Evolutionary conservation across 23 tunicate genomes (phyloP), one percentile per base, ranked within the genome.

Genomic region (Diplosoma virens): DNA sequence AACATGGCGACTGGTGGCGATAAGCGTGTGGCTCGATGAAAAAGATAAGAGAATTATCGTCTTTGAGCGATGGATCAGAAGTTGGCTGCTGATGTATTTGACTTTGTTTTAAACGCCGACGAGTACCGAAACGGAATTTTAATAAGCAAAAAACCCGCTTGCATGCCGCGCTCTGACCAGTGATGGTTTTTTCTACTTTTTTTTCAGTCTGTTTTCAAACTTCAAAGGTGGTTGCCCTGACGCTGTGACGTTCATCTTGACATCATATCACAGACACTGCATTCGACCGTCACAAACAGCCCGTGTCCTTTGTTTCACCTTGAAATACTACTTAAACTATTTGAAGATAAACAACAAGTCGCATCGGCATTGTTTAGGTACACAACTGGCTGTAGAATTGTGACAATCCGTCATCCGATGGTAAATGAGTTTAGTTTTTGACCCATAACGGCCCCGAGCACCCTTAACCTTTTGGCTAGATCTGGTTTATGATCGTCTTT

Each of bases 341-440:
- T 61, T 61, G 69, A 61, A 61, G 30, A 61, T 61, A 61, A 61
- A 61, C 69, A 61, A 61, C 23, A 17, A 17, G 61, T 55, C 17
- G 61, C 61, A 55, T 4, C 17, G 5, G 25, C n/a, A n/a, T n/a
- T n/a, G n/a, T n/a, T n/a, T n/a, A n/a, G n/a, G n/a, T 55, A 24
- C 61, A 55, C n/a, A 24, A 55, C 5, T 17, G 23, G 22, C 23
- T 9, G 5, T 4, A 18, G 5, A 55, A 55, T 55, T 25, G n/a
- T 11, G 61, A 25, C 5, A 17, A 55, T 55, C 61, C 22, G 61
- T 55, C 61, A 55, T n/a, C 23, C 17, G 4, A 17, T 18, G 25
- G 22, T 18, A n/a, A 5, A 55, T 4, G 23, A n/a, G 61, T 25
- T 4, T 4, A 29, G 18, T 17, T 27, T 27, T 6, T 29, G 69